Conservation (phyloP, 2,113 vertebrate species). For the Tonatia bakeri region DNA sequence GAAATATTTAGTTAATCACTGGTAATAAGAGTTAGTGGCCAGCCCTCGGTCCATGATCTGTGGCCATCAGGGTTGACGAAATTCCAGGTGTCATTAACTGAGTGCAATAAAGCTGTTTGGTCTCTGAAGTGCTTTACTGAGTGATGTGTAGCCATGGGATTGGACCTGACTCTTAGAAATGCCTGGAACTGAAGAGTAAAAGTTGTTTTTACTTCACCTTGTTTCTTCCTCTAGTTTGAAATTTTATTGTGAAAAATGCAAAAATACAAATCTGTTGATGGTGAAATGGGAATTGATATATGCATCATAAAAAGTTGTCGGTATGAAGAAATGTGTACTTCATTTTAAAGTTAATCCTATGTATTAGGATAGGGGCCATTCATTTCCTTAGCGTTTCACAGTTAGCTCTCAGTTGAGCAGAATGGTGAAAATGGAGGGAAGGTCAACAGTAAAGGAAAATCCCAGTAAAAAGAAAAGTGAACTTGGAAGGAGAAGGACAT, state of each 20-base stretch:
- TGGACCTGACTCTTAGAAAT: not conserved
- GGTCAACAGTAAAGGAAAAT: not conserved
- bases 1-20: not conserved
- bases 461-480: not conserved
- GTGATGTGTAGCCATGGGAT: not conserved
- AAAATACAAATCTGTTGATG: not conserved
- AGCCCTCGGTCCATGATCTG: not conserved
- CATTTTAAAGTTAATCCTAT: not conserved
- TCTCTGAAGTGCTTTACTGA: not conserved
- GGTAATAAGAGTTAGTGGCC: not conserved
- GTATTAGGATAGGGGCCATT: not conserved
- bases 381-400: not conserved
- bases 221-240: slow-evolving; percentile 8
- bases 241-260: not conserved
- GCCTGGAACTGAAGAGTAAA: not conserved
- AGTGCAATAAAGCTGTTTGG: not conserved
- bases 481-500: not conserved
- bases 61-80: not conserved
- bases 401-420: not conserved
- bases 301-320: not conserved
- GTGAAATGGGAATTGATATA: not conserved
- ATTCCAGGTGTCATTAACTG: not conserved
- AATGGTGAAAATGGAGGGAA: not conserved
- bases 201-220: not conserved
- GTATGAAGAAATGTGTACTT: not conserved